phyloP scores from a whole-genome alignment of 2,113 vertebrate species.

The Seriola rivoliana region DNA sequence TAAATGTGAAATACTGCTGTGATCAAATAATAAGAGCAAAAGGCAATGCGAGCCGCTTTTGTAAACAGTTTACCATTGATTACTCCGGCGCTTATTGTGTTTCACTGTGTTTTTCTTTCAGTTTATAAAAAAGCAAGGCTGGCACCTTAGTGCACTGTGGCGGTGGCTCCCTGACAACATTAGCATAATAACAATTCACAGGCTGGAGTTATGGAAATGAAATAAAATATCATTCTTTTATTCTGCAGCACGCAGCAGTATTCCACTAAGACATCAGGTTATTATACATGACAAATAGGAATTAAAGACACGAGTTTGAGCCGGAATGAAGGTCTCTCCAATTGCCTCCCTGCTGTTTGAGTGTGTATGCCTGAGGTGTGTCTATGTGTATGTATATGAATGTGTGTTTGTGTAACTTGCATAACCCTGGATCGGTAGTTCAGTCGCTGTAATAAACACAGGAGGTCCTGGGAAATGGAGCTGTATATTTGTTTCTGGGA shows the following conservation, averaged over 20 bases:
- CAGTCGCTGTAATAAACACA: slow-evolving; percentile 11
- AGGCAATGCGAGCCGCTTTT: slow-evolving; percentile 33
- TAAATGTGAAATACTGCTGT: slow-evolving; percentile 60
- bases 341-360: slow-evolving; percentile 6
- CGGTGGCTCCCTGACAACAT: slow-evolving; percentile 44
- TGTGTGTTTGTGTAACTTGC: slow-evolving; percentile 32
- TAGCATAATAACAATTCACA: slow-evolving; percentile 74
- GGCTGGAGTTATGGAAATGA: slow-evolving; percentile 66
- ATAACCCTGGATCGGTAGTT: slow-evolving; percentile 22
- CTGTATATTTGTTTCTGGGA: slow-evolving; percentile 55
- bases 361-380: slow-evolving; percentile 5
- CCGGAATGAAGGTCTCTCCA: slow-evolving; percentile 25
- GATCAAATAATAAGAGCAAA: slow-evolving; percentile 65
- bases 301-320: slow-evolving; percentile 43
- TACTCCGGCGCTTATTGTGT: slow-evolving; percentile 61
- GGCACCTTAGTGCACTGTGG: slow-evolving; percentile 52
- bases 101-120: slow-evolving; percentile 59
- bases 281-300: slow-evolving; percentile 63
- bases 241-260: slow-evolving; percentile 56
- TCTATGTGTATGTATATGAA: slow-evolving; percentile 9
- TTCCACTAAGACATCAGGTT: slow-evolving; percentile 44
- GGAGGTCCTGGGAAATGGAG: slow-evolving; percentile 48
- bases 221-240: slow-evolving; percentile 53
- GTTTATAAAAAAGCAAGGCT: slow-evolving; percentile 36
- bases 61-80: slow-evolving; percentile 74